Base-by-base conservation (phyloP, 2,113 vertebrate genomes). In the Oreochromis aureus region DNA sequence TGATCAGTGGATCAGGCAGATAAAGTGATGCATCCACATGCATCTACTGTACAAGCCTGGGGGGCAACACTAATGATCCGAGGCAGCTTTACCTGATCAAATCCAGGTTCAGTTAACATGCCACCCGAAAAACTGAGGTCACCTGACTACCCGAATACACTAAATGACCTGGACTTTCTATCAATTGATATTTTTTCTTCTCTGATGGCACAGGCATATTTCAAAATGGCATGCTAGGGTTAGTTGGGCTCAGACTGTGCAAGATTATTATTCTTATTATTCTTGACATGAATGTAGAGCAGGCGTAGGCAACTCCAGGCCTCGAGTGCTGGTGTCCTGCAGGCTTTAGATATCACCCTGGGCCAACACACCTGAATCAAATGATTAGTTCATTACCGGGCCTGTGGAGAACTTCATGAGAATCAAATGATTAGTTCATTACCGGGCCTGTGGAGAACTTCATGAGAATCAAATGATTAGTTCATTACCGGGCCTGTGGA, bases 51-150 rank as follows among this genome's bases (percentile, higher is more conserved):
- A 48, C 44, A 48, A 76, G 16, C 6, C 6, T 76, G 44, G 71
- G 1, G 15, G 41, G 9, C 24, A 76, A 39, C 32, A 66, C 34
- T 66, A 39, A 76, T 76, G 6, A 30, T 18, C 15, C 15, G 9
- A 27, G 41, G 24, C 44, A 16, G 22, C 41, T 73, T 76, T 11
- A 76, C 5, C 22, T 48, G 24, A 48, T 3, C 9, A 3, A 9
- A 48, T 19, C 24, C 41, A 76, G 41, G 69, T 11, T 76, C 41
- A 76, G 69, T 73, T 6, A 73, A 27, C 39, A 27, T 73, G 13
- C 2, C 39, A 7, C 0, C 39, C 0, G 0, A 27, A 73, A 73
- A 73, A 10, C 32, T 46, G 39, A 73, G 0, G 39, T 46, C 66
- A 73, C 13, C 66, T 73, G 39, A 71, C 22, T 46, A 73, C 22